Percentiles rank a stretch among this genome's conserved stretches.
phyloP scores from a whole-genome alignment of 1,140 invertebrate genomes.

The Ceratitis capitata region DNA sequence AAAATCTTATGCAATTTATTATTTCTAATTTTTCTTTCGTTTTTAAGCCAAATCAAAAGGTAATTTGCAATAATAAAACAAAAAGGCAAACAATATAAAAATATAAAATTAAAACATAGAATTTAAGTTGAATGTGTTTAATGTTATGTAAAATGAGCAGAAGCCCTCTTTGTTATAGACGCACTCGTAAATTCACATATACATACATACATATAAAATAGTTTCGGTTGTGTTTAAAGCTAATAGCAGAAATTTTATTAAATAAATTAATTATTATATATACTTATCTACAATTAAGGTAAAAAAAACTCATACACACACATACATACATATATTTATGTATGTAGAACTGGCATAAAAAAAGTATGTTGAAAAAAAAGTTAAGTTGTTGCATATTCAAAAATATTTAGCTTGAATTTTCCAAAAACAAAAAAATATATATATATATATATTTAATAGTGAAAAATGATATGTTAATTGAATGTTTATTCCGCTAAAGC shows the following conservation, averaged over 20 bases:
- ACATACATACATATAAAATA: no score
- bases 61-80: neutral
- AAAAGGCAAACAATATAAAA: neutral
- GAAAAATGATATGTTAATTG: neutral
- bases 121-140: neutral
- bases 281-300: neutral
- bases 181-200: neutral
- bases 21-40: neutral
- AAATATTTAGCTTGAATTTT: neutral
- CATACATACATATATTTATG: neutral
- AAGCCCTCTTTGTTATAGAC: conserved; percentile 9
- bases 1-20: no score
- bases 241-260: conserved; percentile 26
- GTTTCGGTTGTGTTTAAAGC: conserved; percentile 22
- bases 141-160: conserved; percentile 9
- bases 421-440: neutral
- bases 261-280: no score
- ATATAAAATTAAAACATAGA: neutral
- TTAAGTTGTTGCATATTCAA: neutral
- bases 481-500: neutral
- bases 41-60: no score
- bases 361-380: neutral
- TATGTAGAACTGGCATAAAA: neutral
- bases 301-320: neutral
- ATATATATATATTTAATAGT: neutral